Evolutionary conservation across 2,888 invertebrate species (phyloP), one percentile per base, ranked within the genome.

Genomic region (Rhodophaea formosa): DNA sequence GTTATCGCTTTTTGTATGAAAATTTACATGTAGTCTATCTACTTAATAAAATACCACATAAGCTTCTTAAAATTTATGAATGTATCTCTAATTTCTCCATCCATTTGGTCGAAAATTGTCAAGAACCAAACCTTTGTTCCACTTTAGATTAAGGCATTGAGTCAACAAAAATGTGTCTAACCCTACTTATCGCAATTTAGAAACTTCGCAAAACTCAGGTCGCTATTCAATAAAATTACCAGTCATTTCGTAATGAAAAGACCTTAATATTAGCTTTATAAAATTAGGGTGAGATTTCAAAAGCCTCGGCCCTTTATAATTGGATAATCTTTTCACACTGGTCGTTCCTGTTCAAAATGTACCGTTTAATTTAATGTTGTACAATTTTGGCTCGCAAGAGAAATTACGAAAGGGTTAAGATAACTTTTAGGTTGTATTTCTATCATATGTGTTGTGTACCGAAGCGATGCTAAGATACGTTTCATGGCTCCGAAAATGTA

Each of bases 251-350:
- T 61, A 61, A 56, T 56, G 60, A 58, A 60, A n/a, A 58, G 59
- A 58, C 56, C 47, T 45, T 56, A 57, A 62, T 62, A 23, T 29
- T 56, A 43, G 49, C 54, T 58, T 62, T 62, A 70, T 62, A 60
- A 67, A 68, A 69, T 75, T 72, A 64, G 61, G 65, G 60, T 57
- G 64, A 67, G 69, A 71, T 70, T 73, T 69, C 67, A 61, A 67
- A 68, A 67, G 65, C 65, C 59, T 8, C 54, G 58, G 55, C 51
- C 65, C 66, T 62, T 53, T 53, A 47, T 75, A 79, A 78, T 77
- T 71, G 65, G 68, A 75, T 77, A 69, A 72, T 63, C 62, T 67
- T 63, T 66, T 66, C 61, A 62, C 64, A 63, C 57, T 55, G 57
- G 44, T 52, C 44, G 51, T 59, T 42, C 35, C 51, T 23, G 5